Evolutionary conservation across 2,888 invertebrate genomes (phyloP).

Genomic region (Acrobasis consociella): DNA sequence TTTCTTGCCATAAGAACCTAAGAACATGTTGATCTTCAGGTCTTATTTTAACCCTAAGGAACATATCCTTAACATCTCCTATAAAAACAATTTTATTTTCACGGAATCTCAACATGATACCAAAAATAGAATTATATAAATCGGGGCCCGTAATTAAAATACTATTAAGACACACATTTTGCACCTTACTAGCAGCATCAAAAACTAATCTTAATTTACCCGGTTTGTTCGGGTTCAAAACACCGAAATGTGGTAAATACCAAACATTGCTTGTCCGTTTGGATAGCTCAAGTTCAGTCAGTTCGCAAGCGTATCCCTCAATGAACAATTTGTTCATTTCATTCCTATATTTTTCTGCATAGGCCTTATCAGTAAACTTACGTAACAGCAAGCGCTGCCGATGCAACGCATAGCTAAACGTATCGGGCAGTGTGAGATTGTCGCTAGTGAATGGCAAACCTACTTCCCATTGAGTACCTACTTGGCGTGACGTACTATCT

Average conservation of each 20-base stretch:
- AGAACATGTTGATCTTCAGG: conserved; percentile 42
- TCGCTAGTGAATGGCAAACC: conserved; percentile 34
- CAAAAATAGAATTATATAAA: conserved; percentile 39
- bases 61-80: conserved; percentile 36
- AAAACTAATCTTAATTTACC: conserved; percentile 9
- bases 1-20: conserved; percentile 34
- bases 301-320: conserved; percentile 29
- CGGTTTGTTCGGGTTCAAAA: conserved; percentile 33
- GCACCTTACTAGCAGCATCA: conserved; percentile 31
- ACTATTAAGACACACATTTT: conserved; percentile 34
- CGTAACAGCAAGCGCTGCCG: conserved; percentile 20
- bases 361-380: conserved; percentile 25
- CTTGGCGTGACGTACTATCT: conserved; percentile 28
- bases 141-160: conserved; percentile 37
- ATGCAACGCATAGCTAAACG: conserved; percentile 27
- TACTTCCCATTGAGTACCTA: conserved; percentile 31
- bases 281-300: background rate
- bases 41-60: conserved; percentile 41
- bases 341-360: conserved; percentile 29
- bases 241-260: conserved; percentile 36
- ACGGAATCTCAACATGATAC: conserved; percentile 48
- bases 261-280: conserved; percentile 25
- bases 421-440: conserved; percentile 29
- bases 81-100: conserved; percentile 12
- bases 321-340: conserved; percentile 33